These are phyloP conservation scores for Exaiptasia diaphana DNA, from an alignment of 64 coral and sea anemone species.

Conservation along the genomic window DNA sequence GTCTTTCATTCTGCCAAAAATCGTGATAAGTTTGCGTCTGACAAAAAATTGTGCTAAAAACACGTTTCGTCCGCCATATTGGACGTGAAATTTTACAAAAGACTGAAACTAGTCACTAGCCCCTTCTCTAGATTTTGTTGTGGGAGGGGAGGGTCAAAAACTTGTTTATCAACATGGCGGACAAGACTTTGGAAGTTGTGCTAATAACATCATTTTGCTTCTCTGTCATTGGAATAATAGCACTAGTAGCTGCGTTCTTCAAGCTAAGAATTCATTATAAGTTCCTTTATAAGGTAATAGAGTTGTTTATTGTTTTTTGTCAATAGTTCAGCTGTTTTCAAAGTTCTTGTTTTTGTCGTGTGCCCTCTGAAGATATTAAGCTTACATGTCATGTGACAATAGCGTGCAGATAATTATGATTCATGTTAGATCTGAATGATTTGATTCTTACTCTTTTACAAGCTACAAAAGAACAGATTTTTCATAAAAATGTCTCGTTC, in stretches of 20 bases:
- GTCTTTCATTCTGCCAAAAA: slow-evolving; percentile 1
- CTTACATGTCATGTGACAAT: neutral
- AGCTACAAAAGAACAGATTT: too few species aligned
- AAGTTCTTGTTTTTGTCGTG: neutral
- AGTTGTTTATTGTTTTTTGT: neutral
- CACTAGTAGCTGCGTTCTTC: neutral
- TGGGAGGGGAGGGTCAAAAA: neutral
- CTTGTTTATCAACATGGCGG: too few species aligned
- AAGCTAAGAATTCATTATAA: slow-evolving; percentile 68
- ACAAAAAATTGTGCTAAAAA: too few species aligned
- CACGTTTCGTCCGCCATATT: slow-evolving; percentile 23
- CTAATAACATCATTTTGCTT: too few species aligned
- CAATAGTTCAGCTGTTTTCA: neutral
- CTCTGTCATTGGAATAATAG: too few species aligned
- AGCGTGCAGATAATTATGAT: too few species aligned
- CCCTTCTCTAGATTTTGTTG: neutral
- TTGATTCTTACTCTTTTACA: too few species aligned
- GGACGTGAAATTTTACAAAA: neutral
- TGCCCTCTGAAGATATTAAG: neutral
- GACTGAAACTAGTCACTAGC: neutral
- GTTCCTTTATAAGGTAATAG: slow-evolving; percentile 62
- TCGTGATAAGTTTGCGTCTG: too few species aligned
- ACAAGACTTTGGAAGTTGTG: too few species aligned
- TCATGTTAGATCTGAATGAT: too few species aligned
- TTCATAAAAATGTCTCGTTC: too few species aligned